Evolutionary conservation across 64 coral and sea anemone species (phyloP), one percentile per base, ranked within the genome.

Genomic region (Dendronephthya gigantea): DNA sequence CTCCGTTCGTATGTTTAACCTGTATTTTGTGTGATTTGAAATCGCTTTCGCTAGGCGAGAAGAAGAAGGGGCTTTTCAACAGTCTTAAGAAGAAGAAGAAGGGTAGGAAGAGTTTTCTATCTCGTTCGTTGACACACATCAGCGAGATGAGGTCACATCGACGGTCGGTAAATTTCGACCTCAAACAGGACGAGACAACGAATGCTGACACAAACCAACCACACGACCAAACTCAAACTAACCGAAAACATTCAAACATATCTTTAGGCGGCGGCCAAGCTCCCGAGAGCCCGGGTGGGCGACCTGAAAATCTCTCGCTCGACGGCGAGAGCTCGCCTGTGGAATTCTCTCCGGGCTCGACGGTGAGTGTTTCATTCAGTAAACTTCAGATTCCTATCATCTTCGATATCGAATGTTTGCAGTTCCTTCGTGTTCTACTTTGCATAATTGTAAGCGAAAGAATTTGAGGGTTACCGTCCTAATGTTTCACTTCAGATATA

Each of bases 41-140:
- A 15, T 79, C 29, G 58, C 58, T 30, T 79, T 29, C 19, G 29
- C 34, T 39, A 79, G 72, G 72, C 72, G 72, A 79, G 72, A 79
- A 79, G 72, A 79, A 79, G 72, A 79, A 79, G 29, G 72, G 72
- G 6, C 7, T 79, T 0, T 79, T 79, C 72, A 79, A 79, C 12
- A 79, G 27, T 79, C 72, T 79, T 39, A 79, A 79, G 72, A 79
- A 79, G 72, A 79, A 79, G 28, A 79, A 79, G 32, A 79, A 79
- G 72, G 72, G 72, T 79, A 79, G 72, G 72, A 79, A 79, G 32
- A 79, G 16, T 34, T 35, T 79, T 79, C 72, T 79, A 15, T 79
- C 72, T 39, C 72, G 72, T 17, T 79, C 72, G 72, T 79, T 79
- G 72, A 79, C 72, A 8, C 72, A 79, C 32, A 79, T 79, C 72